Evolutionary conservation across 2,797 vertebrate genomes (phyloP), one percentile per base, ranked within the genome.

Genomic region (Vultur gryphus): DNA sequence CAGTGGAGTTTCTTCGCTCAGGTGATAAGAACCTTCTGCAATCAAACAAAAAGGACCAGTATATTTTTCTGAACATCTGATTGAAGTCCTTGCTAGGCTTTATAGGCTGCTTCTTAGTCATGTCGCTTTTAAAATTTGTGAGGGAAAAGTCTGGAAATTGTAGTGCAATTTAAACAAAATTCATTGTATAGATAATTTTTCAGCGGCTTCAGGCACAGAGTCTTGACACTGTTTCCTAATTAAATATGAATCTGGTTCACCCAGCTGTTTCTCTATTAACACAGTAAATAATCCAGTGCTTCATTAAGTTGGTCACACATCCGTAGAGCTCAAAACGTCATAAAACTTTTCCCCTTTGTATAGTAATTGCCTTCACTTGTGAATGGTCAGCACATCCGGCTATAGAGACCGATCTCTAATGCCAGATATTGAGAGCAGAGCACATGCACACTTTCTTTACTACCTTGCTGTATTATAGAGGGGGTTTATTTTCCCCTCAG

Each of bases 271-370:
- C 71, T 89, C 44, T 97, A 6, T 66, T 94, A 95, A 70, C 48
- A 67, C 13, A 84, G 26, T 86, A 93, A 96, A 90, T 97, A 80
- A 96, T 89, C 84, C 70, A 84, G 10, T 72, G 49, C 57, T 94
- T 86, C 78, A 64, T 28, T 72, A 77, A 80, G 26, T 91, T 86
- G 37, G 91, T 82, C 54, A 66, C 77, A 77, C 54, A 83, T 65
- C 21, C 35, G 14, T n/a, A 82, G 41, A 62, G 84, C 46, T 89
- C 80, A 90, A 82, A 95, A 75, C 41, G 62, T 49, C 43, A 35
- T 87, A 62, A 94, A 93, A 70, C 31, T 59, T 84, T 87, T 67
- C 29, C n/a, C 29, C 46, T 81, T 65, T 90, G 29, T 58, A 51
- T 39, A 66, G 64, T 87, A 84, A 66, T 75, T 94, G 67, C 64